Percentiles rank a stretch among this genome's conserved stretches.
Evolutionary conservation across 1,140 invertebrate species (phyloP).

Genomic region (Tetranychus urticae): DNA sequence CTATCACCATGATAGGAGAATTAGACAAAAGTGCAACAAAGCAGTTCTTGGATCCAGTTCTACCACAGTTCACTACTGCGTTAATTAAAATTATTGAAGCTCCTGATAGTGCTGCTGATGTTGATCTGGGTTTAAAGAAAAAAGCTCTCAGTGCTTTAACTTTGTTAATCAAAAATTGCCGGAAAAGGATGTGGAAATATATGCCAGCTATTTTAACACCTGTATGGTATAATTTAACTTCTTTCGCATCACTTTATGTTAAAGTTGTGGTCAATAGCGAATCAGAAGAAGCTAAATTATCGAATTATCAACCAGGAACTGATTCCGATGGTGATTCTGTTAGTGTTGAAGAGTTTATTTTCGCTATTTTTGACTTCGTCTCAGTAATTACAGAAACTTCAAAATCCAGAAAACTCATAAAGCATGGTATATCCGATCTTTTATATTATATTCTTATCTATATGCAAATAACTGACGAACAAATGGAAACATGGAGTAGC

Average conservation of each 20-base stretch:
- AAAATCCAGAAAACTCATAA: slow-evolving; percentile 33
- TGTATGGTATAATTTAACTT: slow-evolving; percentile 42
- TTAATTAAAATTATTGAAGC: slow-evolving; percentile 35
- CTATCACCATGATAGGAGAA: slow-evolving; percentile 31
- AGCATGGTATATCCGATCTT: slow-evolving; percentile 38
- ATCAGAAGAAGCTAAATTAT: slow-evolving; percentile 22
- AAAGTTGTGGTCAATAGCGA: slow-evolving; percentile 28
- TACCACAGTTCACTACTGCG: slow-evolving; percentile 43
- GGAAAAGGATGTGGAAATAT: slow-evolving; percentile 36
- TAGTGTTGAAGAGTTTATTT: slow-evolving; percentile 46
- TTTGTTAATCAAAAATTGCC: slow-evolving; percentile 14
- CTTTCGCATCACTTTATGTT: slow-evolving; percentile 39
- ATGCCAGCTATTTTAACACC: slow-evolving; percentile 38
- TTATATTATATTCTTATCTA: slow-evolving; percentile 48
- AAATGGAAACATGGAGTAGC: slow-evolving; percentile 38
- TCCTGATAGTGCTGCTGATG: slow-evolving; percentile 20
- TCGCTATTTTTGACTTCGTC: slow-evolving; percentile 50
- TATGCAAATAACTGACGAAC: slow-evolving; percentile 51
- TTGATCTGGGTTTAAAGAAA: slow-evolving; percentile 39
- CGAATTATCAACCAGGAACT: slow-evolving; percentile 20
- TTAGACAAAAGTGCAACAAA: slow-evolving; percentile 25
- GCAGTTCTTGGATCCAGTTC: slow-evolving; percentile 23
- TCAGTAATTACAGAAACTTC: slow-evolving; percentile 34
- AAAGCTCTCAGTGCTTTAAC: slow-evolving; percentile 31
- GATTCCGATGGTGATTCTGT: slow-evolving; percentile 35